Conservation (phyloP, 1,140 invertebrate species). For the Bombus difficillimus region DNA sequence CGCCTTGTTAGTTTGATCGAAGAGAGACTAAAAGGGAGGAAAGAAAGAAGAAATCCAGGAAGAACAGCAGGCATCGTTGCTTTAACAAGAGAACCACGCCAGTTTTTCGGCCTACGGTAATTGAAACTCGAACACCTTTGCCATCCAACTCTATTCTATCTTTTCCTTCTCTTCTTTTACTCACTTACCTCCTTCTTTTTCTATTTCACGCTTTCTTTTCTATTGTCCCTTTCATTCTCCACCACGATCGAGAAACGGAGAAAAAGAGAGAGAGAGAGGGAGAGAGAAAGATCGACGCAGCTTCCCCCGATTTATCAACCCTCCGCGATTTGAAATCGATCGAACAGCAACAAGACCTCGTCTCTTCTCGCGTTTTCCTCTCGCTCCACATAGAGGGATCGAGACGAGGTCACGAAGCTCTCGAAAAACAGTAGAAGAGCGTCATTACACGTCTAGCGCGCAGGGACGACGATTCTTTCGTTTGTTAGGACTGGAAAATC, state of each 20-base stretch:
- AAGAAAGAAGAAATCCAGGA: neutral
- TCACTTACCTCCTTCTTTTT: neutral
- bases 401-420: slow-evolving; percentile 25
- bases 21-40: neutral
- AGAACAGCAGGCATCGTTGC: neutral
- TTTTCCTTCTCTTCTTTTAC: neutral
- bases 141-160: neutral
- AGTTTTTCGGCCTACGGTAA: slow-evolving; percentile 38
- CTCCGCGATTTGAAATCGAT: slow-evolving; percentile 5
- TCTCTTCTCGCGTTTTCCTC: too few relatives aligned
- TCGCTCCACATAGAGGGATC: neutral
- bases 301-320: slow-evolving; percentile 1
- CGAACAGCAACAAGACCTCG: neutral
- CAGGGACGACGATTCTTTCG: neutral
- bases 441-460: neutral
- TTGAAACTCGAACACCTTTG: slow-evolving; percentile 40
- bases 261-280: too few relatives aligned
- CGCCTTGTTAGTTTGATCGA: neutral
- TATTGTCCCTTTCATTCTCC: neutral
- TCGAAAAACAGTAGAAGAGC: neutral
- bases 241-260: too few relatives aligned
- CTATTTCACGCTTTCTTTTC: too few relatives aligned
- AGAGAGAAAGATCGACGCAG: too few relatives aligned
- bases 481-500: neutral
- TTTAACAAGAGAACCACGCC: slow-evolving; percentile 15